Percentiles rank a stretch among this genome's conserved stretches.
phyloP scores from a whole-genome alignment of 2,113 vertebrate genomes.

The Rhodinocichla rosea region DNA sequence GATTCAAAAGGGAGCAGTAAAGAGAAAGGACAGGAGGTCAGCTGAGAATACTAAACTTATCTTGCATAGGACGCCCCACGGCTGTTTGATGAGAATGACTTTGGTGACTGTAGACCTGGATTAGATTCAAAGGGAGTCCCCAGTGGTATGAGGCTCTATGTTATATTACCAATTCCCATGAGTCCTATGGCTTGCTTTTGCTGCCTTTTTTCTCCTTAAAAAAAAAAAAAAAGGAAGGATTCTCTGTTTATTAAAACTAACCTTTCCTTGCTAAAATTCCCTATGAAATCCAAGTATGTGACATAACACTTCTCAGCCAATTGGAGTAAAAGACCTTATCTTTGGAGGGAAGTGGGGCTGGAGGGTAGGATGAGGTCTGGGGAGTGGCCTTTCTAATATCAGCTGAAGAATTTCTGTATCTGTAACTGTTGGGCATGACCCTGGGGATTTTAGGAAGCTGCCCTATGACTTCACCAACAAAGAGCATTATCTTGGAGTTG shows the following conservation, averaged over 20 bases:
- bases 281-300: conserved; percentile 29
- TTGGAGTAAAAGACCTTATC: conserved; percentile 49
- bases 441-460: conserved; percentile 5
- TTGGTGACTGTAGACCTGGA: conserved; percentile 55
- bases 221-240: conserved; percentile 5
- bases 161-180: background rate
- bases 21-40: conserved; percentile 65
- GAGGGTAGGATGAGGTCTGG: background rate
- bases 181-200: background rate
- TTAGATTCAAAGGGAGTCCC: conserved; percentile 56
- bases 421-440: background rate
- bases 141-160: background rate
- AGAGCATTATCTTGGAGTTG: background rate
- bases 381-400: background rate
- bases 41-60: conserved; percentile 61
- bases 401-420: conserved; percentile 1
- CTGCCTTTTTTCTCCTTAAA: background rate
- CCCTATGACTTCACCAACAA: conserved; percentile 14
- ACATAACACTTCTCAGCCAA: conserved; percentile 30
- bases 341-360: background rate
- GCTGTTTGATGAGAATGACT: conserved; percentile 61
- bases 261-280: conserved; percentile 31
- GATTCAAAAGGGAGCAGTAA: conserved; percentile 59
- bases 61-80: conserved; percentile 12
- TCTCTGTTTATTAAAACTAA: conserved; percentile 31